Conservation (phyloP, 2,797 vertebrate species). For the Eulemur albifrons region DNA sequence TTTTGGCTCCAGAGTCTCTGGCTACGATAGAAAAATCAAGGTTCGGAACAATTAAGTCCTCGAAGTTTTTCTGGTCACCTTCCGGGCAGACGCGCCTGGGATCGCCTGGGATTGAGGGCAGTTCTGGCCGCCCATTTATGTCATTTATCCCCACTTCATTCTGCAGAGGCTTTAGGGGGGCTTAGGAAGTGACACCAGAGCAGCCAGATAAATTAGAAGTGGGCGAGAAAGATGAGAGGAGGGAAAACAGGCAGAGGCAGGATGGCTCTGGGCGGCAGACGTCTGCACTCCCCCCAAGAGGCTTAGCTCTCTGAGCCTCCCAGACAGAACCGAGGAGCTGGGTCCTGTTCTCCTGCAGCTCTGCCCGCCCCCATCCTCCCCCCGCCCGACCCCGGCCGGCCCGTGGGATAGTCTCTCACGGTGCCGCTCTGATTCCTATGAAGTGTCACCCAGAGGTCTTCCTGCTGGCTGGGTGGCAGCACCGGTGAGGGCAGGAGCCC, state of each 20-base stretch:
- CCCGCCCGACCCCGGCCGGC: neutral
- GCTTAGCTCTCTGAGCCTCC: neutral
- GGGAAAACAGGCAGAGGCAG: neutral
- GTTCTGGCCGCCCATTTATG: neutral
- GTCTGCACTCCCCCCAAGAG: fast-evolving
- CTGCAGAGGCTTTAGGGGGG: neutral
- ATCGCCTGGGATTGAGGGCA: fast-evolving
- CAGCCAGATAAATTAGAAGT: neutral
- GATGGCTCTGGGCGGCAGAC: neutral
- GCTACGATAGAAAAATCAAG: neutral
- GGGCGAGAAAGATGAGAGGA: neutral
- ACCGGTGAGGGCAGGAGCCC: fast-evolving
- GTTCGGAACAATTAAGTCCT: neutral
- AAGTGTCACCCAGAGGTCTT: fast-evolving
- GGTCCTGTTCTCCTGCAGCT: fast-evolving
- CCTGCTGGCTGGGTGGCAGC: neutral
- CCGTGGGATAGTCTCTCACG: fast-evolving
- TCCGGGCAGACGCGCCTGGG: neutral
- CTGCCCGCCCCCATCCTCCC: fast-evolving
- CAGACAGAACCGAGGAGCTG: fast-evolving
- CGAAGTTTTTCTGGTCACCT: neutral
- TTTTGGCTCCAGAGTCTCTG: neutral
- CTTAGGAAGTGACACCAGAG: neutral
- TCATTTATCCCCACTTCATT: neutral
- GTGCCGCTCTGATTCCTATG: fast-evolving